Percentiles rank a stretch among this genome's conserved stretches.
Conservation (phyloP, 2,888 invertebrate genomes). For the Drepana falcataria region DNA sequence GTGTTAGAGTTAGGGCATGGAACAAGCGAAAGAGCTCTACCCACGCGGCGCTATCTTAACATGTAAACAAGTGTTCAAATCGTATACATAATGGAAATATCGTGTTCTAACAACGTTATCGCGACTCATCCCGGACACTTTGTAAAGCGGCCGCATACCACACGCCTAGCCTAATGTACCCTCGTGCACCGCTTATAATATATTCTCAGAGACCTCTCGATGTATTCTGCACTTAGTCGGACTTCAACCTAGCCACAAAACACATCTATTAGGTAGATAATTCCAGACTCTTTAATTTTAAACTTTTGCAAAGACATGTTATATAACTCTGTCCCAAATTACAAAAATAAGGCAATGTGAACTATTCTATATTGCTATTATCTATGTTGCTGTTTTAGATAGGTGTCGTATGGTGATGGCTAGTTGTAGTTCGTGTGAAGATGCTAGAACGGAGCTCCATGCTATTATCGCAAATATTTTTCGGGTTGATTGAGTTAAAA, state of each 20-base stretch:
- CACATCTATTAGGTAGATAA: constrained; percentile 4
- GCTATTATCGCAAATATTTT: constrained; percentile 24
- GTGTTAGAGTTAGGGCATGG: constrained; percentile 35
- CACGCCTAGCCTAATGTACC: constrained; percentile 46
- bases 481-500: constrained; percentile 20
- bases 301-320: background rate
- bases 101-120: constrained; percentile 78
- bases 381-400: constrained; percentile 12
- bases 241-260: constrained; percentile 24
- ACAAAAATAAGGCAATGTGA: constrained; percentile 41
- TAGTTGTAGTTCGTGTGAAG: constrained; percentile 31
- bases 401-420: constrained; percentile 36
- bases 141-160: constrained; percentile 73
- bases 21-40: constrained; percentile 46
- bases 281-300: constrained; percentile 13
- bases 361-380: constrained; percentile 24
- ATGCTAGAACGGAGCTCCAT: constrained; percentile 24
- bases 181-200: constrained; percentile 45
- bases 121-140: constrained; percentile 76
- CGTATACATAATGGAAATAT: constrained; percentile 79
- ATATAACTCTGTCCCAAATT: constrained; percentile 21
- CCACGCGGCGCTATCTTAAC: constrained; percentile 70
- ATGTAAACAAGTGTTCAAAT: constrained; percentile 77
- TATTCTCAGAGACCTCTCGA: constrained; percentile 43
- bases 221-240: constrained; percentile 54